phyloP scores from a whole-genome alignment of 2,888 invertebrate genomes.

The Lamellibrachia columna region DNA sequence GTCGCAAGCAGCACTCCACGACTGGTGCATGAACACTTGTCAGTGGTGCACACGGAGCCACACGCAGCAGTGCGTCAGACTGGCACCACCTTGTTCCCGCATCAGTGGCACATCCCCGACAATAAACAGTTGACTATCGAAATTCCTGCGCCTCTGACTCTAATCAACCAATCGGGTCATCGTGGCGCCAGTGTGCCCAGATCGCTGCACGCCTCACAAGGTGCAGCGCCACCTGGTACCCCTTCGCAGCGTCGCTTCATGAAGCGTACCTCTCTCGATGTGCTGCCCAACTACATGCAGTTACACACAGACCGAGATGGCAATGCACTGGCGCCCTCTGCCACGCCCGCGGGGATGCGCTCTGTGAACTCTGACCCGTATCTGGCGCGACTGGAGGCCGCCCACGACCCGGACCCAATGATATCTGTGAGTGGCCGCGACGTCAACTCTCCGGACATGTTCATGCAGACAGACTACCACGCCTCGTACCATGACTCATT shows the following conservation, averaged over 20 bases:
- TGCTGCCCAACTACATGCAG: constrained; percentile 37
- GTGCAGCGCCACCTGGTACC: not conserved
- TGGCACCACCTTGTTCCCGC: not conserved
- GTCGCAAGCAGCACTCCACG: constrained; percentile 1
- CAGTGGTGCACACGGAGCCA: not conserved
- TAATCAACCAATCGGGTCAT: not conserved
- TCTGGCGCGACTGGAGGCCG: constrained; percentile 36
- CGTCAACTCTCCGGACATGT: constrained; percentile 50
- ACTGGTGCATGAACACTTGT: not conserved
- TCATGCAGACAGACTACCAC: constrained; percentile 49
- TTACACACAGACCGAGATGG: not conserved
- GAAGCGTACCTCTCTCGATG: constrained; percentile 42
- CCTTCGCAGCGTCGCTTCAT: constrained; percentile 31
- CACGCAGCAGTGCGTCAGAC: not conserved
- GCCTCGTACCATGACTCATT: constrained; percentile 26
- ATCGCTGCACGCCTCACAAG: constrained; percentile 27
- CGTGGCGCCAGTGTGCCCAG: not conserved
- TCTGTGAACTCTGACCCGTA: constrained; percentile 55
- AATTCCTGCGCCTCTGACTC: constrained; percentile 38
- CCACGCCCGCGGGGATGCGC: not conserved
- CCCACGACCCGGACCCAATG: constrained; percentile 46
- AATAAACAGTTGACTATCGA: constrained; percentile 29
- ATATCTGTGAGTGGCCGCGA: constrained; percentile 37
- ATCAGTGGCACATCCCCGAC: not conserved
- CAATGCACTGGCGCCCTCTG: not conserved